Base-by-base conservation (phyloP, 2,888 invertebrate genomes). In the Allacma fusca region DNA sequence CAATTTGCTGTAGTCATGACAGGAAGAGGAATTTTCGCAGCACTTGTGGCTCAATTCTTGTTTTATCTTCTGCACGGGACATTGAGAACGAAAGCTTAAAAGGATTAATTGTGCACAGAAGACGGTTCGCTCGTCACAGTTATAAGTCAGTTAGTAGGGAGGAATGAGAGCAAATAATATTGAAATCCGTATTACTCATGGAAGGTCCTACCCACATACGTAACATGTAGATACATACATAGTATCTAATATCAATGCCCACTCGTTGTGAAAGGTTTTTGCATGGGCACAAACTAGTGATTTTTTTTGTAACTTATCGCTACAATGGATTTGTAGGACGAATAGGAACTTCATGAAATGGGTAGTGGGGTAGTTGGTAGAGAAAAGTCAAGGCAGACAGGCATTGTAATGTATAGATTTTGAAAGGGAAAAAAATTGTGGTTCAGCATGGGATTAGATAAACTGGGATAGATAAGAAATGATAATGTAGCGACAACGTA, bases 291-390 rank as follows among this genome's bases (percentile, higher is more conserved):
- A 19, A 13, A 50, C 50, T 16, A 40, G 40, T 40, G 40, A 50
- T 50, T 12, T 19, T 50, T 34, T 50, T 50, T 16, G 16, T n/a
- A n/a, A 50, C 50, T 50, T 50, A 50, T 50, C 50, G 50, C 50
- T 50, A 50, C 50, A 50, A 50, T n/a, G 50, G 50, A 50, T 19
- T 50, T 50, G 50, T n/a, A n/a, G 50, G n/a, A 50, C 50, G n/a
- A n/a, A 16, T 1, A 50, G 50, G 50, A 50, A 50, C 16, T 50
- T 50, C 50, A n/a, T 16, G 16, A 50, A 50, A 13, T 50, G 16
- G 19, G 2, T 50, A 50, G n/a, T 5, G 16, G 4, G 50, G n/a
- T 34, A 9, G 34, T 34, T 34, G 34, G 9, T 34, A 34, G 34
- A 7, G 34, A 34, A 34, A 34, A 34, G 34, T 34, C 34, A 34